Percentiles rank a stretch among this genome's conserved stretches.
Evolutionary conservation across 2,888 invertebrate genomes (phyloP).

Genomic region (Lepidocyrtoides sp.): DNA sequence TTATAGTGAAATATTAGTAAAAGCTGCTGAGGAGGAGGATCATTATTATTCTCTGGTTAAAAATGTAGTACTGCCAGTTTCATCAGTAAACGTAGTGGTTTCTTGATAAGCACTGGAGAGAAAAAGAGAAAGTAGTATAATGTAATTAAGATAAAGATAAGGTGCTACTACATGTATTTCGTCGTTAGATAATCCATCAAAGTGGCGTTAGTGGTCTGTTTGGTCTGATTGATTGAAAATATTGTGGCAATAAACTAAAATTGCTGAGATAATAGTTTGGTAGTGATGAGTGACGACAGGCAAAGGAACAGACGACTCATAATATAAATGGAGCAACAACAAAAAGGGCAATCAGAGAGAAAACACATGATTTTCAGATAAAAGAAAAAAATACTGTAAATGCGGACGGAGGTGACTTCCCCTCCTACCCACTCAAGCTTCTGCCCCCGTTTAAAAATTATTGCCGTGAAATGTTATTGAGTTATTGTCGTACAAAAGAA

Average conservation of each 20-base stretch:
- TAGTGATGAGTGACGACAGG: neutral
- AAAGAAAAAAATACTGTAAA: too few relatives aligned
- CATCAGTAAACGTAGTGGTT: neutral
- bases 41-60: neutral
- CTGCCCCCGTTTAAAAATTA: neutral
- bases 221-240: too few relatives aligned
- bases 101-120: slow-evolving; percentile 5
- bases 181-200: too few relatives aligned
- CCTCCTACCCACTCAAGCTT: neutral
- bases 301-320: too few relatives aligned
- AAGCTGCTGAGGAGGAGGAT: neutral
- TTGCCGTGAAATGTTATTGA: too few relatives aligned
- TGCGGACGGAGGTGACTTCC: neutral
- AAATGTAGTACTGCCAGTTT: neutral
- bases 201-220: neutral
- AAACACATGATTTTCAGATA: neutral
- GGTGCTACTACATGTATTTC: neutral
- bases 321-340: neutral
- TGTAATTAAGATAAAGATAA: neutral
- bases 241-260: neutral
- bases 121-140: neutral
- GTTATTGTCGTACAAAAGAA: neutral
- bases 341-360: neutral
- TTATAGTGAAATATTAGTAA: neutral
- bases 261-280: neutral